These are phyloP conservation scores for Axea sp. DNA, from an alignment of 2,888 invertebrate species.

Conservation along the genomic window DNA sequence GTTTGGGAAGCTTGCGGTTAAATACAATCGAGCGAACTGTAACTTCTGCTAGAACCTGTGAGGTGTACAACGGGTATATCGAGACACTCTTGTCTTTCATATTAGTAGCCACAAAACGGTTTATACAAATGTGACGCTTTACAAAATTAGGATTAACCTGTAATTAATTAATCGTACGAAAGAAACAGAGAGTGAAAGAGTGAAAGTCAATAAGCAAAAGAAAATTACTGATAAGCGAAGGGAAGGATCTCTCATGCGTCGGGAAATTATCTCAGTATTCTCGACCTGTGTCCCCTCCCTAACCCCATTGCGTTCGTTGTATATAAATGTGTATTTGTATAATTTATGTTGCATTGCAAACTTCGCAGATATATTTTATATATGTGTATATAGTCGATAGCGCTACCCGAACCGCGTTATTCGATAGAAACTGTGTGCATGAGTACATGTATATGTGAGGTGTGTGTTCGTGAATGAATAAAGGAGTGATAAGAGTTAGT, in stretches of 20 bases:
- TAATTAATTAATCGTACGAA: constrained; percentile 59
- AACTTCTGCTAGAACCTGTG: constrained; percentile 63
- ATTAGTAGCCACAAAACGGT: constrained; percentile 64
- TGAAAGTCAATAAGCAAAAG: constrained; percentile 4
- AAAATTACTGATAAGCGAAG: constrained; percentile 45
- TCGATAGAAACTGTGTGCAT: constrained; percentile 28
- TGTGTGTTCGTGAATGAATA: too few relatives aligned
- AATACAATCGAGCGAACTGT: constrained; percentile 23
- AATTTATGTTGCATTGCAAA: constrained; percentile 59
- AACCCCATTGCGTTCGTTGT: constrained; percentile 49
- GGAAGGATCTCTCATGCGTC: constrained; percentile 61
- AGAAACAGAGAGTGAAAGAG: constrained; percentile 23
- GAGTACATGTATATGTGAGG: too few relatives aligned
- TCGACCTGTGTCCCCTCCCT: constrained; percentile 38
- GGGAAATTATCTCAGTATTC: constrained; percentile 55
- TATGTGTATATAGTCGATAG: constrained; percentile 54
- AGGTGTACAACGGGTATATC: constrained; percentile 63
- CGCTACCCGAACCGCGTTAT: constrained; percentile 54
- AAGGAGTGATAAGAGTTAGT: constrained; percentile 40
- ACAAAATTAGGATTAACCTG: constrained; percentile 63
- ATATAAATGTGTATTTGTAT: constrained; percentile 61
- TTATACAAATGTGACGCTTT: constrained; percentile 66
- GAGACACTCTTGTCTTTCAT: constrained; percentile 68
- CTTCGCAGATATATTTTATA: constrained; percentile 57
- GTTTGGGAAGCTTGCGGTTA: constrained; percentile 68